Conservation (phyloP, 2,113 vertebrate genomes). For the Harpagus bidentatus region DNA sequence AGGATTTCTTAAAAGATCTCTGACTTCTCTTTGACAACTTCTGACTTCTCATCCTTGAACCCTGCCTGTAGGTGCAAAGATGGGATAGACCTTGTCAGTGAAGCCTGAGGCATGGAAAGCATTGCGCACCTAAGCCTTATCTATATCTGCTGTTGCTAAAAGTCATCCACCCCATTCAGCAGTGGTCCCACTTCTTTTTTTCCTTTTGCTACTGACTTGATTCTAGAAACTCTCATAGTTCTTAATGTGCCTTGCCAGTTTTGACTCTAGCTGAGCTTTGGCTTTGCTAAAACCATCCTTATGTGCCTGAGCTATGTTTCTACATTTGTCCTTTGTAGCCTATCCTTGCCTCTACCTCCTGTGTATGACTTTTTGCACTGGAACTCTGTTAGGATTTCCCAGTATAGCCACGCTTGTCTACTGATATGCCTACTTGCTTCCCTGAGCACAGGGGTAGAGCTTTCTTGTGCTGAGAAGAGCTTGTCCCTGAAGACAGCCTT, state of each 20-base stretch:
- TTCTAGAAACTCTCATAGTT: neutral
- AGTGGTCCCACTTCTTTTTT: neutral
- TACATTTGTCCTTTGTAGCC: fast-evolving
- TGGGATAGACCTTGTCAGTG: neutral
- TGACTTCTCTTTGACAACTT: neutral
- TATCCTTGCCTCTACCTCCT: neutral
- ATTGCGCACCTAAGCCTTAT: neutral
- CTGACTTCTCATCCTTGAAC: neutral
- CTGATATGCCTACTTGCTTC: neutral
- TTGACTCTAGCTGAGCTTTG: neutral
- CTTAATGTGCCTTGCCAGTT: neutral
- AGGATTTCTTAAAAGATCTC: neutral
- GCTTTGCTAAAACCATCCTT: neutral
- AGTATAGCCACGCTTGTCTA: neutral
- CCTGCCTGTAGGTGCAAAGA: neutral
- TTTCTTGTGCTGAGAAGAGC: neutral
- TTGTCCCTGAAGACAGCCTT: neutral
- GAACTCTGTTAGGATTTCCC: neutral
- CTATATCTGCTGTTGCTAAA: neutral
- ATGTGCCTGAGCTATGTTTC: neutral
- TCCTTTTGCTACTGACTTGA: neutral
- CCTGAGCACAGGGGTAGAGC: neutral
- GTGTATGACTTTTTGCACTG: neutral
- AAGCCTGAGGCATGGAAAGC: neutral
- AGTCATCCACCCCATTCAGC: neutral